Base-by-base conservation (phyloP, 2,888 invertebrate species). In the Metacarcinus magister region DNA sequence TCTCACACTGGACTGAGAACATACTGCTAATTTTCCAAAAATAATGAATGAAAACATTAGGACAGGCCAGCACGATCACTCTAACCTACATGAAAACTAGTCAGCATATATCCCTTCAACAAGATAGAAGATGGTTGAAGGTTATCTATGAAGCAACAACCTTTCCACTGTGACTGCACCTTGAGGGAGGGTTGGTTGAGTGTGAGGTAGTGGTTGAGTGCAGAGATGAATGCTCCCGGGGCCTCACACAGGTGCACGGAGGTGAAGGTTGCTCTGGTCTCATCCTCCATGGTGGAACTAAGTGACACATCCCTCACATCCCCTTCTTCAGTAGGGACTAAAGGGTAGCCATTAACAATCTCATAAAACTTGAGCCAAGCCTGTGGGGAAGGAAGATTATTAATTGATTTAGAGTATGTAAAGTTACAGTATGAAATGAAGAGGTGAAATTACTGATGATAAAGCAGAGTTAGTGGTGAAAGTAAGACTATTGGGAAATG, bases 331-430 rank as follows among this genome's bases (percentile, higher is more conserved):
- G 75, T n/a, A 0, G 97, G 97, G 44, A 97, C 95, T 4, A 97
- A 90, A 4, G 97, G 97, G 97, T 97, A 98, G 10, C 96, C 97
- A 2, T 97, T 97, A 7, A 98, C 97, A 82, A 98, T 97, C 97
- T 99, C 99, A 97, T 98, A 99, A 97, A 99, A 99, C 97, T 99
- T 99, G 95, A 99, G 99, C 99, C 99, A 99, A 0, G 99, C 99
- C 97, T 98, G 97, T n/a, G 87, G 67, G 23, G 0, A 75, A 28
- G n/a, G 19, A 60, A 60, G 23, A 3, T 60, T 60, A 23, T 60
- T 60, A 5, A 60, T 60, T 60, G 19, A 19, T 23, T 54, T 4
- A 19, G 19, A 60, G 3, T 60, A 60, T 10, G 23, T 23, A 39
- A 39, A 39, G 39, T 39, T 39, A 39, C 39, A 39, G 39, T 39